Evolutionary conservation across 1,140 invertebrate species (phyloP), one percentile per base, ranked within the genome.

Genomic region (Scaptomyza hsui): DNA sequence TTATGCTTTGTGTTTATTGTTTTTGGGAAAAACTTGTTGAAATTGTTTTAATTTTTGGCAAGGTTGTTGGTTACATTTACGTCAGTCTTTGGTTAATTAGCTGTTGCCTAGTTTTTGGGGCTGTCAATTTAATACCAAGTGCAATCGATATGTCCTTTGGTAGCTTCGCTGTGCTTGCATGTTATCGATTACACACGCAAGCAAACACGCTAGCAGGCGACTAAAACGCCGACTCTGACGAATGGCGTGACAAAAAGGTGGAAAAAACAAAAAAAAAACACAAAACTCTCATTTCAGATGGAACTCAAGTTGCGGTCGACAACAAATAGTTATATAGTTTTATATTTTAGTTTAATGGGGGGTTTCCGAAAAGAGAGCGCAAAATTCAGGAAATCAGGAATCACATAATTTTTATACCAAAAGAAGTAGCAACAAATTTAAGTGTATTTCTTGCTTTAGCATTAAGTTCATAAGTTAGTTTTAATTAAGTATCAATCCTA

Each of bases 211-310:
- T n/a, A 12, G 12, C 26, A 26, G 16, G 48, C 21, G 15, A 60
- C 57, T 49, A 49, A 63, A 71, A 52, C 52, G 42, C 35, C 48
- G 16, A 47, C 32, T 24, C 19, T 9, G 42, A 7, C n/a, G 65
- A 24, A 42, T 26, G 44, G 21, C 12, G 2, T 45, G 32, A 29
- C 56, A 48, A n/a, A 47, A 59, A 53, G 49, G 75, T 51, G 74
- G 60, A 67, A n/a, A n/a, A n/a, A n/a, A n/a, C n/a, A n/a, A n/a
- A n/a, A 19, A 48, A 49, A 47, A 63, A 55, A 52, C 19, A 56
- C 19, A 41, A 59, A 69, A 37, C 41, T 80, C 41, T 86, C 51
- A 55, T 85, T 86, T 68, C 81, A 86, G 81, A 76, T 83, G 49
- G 81, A 69, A 64, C 26, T 48, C 41, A 57, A 62, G 41, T 51